phyloP scores from a whole-genome alignment of 2,113 vertebrate species.

The Phainopepla nitens region DNA sequence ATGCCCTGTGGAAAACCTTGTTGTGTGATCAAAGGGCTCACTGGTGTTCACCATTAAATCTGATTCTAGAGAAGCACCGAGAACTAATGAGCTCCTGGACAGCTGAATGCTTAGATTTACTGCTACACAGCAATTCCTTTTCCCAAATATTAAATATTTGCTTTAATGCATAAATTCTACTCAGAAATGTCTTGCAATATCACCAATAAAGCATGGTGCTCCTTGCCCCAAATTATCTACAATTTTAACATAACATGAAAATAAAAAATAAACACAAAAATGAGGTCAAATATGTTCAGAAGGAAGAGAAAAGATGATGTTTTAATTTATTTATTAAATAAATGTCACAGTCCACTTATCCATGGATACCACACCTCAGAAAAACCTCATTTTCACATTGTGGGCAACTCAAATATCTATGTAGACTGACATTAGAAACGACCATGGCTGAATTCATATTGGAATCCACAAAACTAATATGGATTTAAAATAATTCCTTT shows the following conservation, averaged over 20 bases:
- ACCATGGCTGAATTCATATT: neutral
- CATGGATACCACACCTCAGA: neutral
- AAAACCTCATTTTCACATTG: rapidly evolving
- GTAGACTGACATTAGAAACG: neutral
- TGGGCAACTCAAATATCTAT: rapidly evolving
- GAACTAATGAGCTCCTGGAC: conserved; percentile 20
- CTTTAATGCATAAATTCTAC: neutral
- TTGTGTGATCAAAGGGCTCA: neutral
- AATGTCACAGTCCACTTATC: neutral
- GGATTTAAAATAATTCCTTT: neutral
- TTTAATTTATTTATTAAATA: neutral
- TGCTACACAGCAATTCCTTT: neutral
- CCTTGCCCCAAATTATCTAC: neutral
- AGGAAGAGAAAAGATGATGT: neutral
- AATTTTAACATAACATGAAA: neutral
- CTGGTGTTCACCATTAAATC: conserved; percentile 29
- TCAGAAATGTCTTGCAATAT: neutral
- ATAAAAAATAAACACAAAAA: neutral
- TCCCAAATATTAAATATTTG: neutral
- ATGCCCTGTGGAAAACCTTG: neutral
- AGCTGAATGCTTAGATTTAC: neutral
- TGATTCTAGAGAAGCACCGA: conserved; percentile 17
- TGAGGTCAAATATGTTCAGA: neutral
- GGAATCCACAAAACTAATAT: neutral
- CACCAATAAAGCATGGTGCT: neutral